Percentiles rank a stretch among this genome's conserved stretches.
These are phyloP conservation scores for Pica pica DNA, from an alignment of 2,113 vertebrate genomes.

Conservation along the genomic window DNA sequence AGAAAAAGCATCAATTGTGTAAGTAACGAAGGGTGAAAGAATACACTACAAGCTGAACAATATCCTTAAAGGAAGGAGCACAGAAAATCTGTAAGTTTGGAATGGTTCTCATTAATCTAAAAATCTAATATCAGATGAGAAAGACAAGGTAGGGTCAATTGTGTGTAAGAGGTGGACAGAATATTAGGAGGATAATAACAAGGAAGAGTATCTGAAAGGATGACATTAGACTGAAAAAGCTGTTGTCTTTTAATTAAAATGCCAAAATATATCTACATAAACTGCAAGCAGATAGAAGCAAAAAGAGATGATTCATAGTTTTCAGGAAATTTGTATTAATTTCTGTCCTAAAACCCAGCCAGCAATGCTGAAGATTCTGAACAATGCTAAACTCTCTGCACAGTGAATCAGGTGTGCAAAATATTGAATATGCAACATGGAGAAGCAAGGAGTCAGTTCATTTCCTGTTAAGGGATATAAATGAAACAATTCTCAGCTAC, in stretches of 20 bases:
- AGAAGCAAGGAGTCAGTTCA: neutral
- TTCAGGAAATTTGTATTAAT: neutral
- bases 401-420: neutral
- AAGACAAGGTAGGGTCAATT: neutral
- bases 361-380: neutral
- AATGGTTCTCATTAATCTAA: conserved; percentile 5
- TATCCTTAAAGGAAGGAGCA: neutral
- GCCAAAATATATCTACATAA: neutral
- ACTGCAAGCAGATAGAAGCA: neutral
- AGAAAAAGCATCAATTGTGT: conserved; percentile 17
- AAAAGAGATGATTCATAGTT: neutral
- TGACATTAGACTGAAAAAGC: neutral
- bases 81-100: conserved; percentile 1
- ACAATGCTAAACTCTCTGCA: neutral
- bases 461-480: neutral
- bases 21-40: conserved; percentile 16
- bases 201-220: neutral
- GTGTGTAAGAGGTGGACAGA: neutral
- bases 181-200: neutral
- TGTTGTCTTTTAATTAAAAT: neutral
- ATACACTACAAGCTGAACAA: neutral
- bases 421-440: neutral
- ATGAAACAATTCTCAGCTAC: neutral
- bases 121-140: neutral
- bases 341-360: neutral